Percentiles rank a stretch among this genome's conserved stretches.
These are phyloP conservation scores for Amniataba percoides DNA, from an alignment of 2,797 vertebrate genomes.

Conservation along the genomic window DNA sequence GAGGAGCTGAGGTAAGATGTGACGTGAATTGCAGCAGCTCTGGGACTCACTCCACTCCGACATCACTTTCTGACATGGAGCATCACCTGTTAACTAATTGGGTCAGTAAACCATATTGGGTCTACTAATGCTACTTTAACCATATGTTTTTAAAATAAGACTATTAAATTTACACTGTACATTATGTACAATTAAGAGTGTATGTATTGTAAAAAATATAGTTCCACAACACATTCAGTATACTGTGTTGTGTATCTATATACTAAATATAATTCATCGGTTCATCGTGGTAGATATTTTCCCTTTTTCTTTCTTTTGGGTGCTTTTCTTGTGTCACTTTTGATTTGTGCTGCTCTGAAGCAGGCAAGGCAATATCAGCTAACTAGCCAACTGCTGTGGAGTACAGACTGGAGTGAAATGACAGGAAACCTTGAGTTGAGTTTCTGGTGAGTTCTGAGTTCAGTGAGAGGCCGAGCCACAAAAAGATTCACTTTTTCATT, in stretches of 20 bases:
- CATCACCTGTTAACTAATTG: neutral
- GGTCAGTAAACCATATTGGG: neutral
- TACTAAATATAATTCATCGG: neutral
- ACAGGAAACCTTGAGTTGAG: neutral
- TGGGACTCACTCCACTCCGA: neutral
- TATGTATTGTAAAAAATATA: no score
- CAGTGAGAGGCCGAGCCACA: neutral
- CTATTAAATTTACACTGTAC: no score
- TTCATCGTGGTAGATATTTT: no score
- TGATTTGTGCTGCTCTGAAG: neutral
- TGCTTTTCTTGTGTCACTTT: no score
- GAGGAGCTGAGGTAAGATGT: neutral
- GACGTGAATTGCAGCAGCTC: constrained; percentile 16
- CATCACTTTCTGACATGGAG: constrained; percentile 13
- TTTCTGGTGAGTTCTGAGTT: neutral
- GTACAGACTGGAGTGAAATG: neutral
- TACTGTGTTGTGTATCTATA: neutral
- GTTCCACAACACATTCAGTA: no score
- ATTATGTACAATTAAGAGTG: no score
- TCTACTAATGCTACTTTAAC: neutral
- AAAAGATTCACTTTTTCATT: neutral
- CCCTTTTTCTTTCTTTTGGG: no score
- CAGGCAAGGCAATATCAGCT: neutral
- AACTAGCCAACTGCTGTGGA: neutral
- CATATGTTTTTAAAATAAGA: neutral